phyloP scores from a whole-genome alignment of 2,797 vertebrate genomes.

The Channallabes apus region DNA sequence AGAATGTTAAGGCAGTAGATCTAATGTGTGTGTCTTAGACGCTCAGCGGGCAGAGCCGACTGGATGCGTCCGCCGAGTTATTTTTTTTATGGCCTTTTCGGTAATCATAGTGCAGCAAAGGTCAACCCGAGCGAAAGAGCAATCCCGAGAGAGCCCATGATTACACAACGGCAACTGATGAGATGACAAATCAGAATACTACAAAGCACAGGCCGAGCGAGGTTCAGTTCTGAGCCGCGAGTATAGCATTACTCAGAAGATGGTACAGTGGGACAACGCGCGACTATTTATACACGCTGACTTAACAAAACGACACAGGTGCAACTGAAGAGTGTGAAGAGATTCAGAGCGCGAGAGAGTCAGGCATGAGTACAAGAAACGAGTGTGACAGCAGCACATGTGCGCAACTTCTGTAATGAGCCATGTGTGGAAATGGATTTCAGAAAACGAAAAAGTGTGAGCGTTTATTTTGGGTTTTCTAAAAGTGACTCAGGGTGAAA shows the following conservation, averaged over 20 bases:
- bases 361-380: not conserved
- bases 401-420: not conserved
- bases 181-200: not conserved
- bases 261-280: not conserved
- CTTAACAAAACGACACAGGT: not conserved
- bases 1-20: constrained; percentile 27
- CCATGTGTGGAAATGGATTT: not conserved
- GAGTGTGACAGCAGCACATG: not conserved
- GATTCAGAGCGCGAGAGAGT: not conserved
- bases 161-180: not conserved
- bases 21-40: not conserved
- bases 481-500: too few relatives aligned
- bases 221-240: not conserved
- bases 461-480: too few relatives aligned
- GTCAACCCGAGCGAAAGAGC: not conserved
- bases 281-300: constrained; percentile 19
- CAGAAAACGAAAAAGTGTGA: too few relatives aligned
- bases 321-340: constrained; percentile 8
- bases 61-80: not conserved
- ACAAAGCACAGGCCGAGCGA: not conserved
- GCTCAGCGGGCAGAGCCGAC: not conserved
- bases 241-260: not conserved
- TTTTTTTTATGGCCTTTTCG: constrained; percentile 9
- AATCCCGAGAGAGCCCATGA: not conserved
- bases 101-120: constrained; percentile 1